Percentiles rank a stretch among this genome's conserved stretches.
Conservation (phyloP, 2,888 invertebrate genomes). For the Malachius bipustulatus region DNA sequence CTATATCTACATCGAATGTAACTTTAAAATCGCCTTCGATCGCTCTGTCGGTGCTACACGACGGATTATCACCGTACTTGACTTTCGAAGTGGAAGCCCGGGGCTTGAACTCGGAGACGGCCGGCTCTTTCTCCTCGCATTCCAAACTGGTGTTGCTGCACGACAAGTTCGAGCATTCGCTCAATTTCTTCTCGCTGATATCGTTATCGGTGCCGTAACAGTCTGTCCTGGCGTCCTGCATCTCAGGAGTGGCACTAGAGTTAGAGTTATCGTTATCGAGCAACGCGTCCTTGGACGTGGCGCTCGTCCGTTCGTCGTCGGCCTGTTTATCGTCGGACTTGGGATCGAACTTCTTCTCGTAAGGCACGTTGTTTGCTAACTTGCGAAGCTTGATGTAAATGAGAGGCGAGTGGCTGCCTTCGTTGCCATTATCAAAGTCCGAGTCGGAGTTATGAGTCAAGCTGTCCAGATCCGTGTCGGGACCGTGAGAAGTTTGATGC, state of each 20-base stretch:
- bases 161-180: constrained; percentile 31
- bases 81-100: constrained; percentile 1
- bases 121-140: constrained; percentile 22
- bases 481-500: constrained; percentile 52
- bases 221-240: constrained; percentile 36
- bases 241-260: constrained; percentile 47
- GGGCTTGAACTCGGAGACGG: constrained; percentile 8
- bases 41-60: constrained; percentile 10
- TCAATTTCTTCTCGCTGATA: constrained; percentile 32
- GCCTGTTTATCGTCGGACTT: constrained; percentile 41
- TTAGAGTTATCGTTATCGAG: constrained; percentile 49
- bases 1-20: constrained; percentile 17
- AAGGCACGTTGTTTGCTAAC: constrained; percentile 25
- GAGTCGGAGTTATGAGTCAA: constrained; percentile 47
- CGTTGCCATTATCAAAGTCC: constrained; percentile 45
- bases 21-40: constrained; percentile 13
- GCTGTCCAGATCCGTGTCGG: constrained; percentile 48
- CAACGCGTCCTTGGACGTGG: constrained; percentile 58
- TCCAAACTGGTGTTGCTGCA: constrained; percentile 33
- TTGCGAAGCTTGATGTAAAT: constrained; percentile 33
- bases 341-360: constrained; percentile 24
- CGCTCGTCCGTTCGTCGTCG: constrained; percentile 52
- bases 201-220: constrained; percentile 33
- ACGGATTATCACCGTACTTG: constrained; percentile 4
- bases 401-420: constrained; percentile 53